A percentile compares a stretch with the other conserved stretches of the same genome.
phyloP scores from a whole-genome alignment of 2,113 vertebrate genomes.

The Festucalex cinctus region DNA sequence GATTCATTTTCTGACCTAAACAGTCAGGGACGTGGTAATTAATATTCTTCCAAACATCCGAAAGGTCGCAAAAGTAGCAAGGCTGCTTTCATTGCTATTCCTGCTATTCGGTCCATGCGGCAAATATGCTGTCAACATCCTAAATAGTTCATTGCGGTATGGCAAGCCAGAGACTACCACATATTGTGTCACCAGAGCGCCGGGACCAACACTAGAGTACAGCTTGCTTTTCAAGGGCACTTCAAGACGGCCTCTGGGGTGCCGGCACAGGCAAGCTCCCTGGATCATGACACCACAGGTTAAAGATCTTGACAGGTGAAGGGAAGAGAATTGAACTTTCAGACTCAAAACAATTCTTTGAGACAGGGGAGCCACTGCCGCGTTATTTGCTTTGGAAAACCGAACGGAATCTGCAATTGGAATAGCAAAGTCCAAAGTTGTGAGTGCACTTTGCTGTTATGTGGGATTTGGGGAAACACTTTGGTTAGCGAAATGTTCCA shows the following conservation, averaged over 20 bases:
- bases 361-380: not conserved
- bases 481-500: not conserved
- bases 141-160: constrained; percentile 4
- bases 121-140: not conserved
- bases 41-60: not conserved
- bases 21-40: not conserved
- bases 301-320: not conserved
- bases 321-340: not conserved
- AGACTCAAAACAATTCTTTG: not conserved
- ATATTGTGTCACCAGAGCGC: not conserved
- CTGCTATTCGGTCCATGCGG: not conserved
- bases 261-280: not conserved
- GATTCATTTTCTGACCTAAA: constrained; percentile 1
- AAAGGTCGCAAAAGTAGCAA: not conserved
- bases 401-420: not conserved
- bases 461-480: too few species aligned
- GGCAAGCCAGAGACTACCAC: not conserved
- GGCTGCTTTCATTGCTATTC: constrained; percentile 4
- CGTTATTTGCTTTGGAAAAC: not conserved
- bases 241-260: not conserved
- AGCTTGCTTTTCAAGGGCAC: not conserved
- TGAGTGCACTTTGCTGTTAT: not conserved
- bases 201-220: not conserved
- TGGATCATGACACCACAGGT: not conserved
- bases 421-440: not conserved